phyloP scores from a whole-genome alignment of 2,797 vertebrate genomes.

The Micropoecilia bifurca region DNA sequence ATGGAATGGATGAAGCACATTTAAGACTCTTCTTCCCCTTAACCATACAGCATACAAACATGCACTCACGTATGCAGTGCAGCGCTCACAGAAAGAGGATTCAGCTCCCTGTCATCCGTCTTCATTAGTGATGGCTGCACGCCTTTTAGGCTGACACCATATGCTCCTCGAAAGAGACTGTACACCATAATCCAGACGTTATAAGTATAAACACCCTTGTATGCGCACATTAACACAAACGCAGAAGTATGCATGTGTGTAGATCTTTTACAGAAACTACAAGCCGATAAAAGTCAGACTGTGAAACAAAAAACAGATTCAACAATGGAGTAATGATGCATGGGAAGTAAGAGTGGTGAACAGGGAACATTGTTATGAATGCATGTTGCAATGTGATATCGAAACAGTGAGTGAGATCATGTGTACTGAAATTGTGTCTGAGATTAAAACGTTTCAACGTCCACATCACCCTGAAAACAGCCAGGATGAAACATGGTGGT shows the following conservation, averaged over 20 bases:
- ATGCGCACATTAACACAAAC: constrained; percentile 32
- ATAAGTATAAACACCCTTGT: constrained; percentile 52
- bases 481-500: background rate
- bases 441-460: background rate
- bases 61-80: constrained; percentile 49
- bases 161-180: constrained; percentile 77
- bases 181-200: constrained; percentile 67
- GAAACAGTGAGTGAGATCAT: constrained; percentile 1
- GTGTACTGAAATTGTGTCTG: constrained; percentile 7
- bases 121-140: constrained; percentile 85
- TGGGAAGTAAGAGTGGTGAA: constrained; percentile 62
- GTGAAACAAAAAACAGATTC: constrained; percentile 49
- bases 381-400: constrained; percentile 39
- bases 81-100: constrained; percentile 71
- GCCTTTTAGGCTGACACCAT: constrained; percentile 82
- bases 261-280: constrained; percentile 41
- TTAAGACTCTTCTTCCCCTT: constrained; percentile 1
- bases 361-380: constrained; percentile 54
- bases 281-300: constrained; percentile 44
- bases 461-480: background rate
- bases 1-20: constrained; percentile 43
- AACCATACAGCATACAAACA: constrained; percentile 17
- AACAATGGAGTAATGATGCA: constrained; percentile 55
- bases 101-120: constrained; percentile 78
- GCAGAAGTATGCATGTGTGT: constrained; percentile 31